phyloP scores from a whole-genome alignment of 2,888 invertebrate genomes.

The Eurytoma adleriae region DNA sequence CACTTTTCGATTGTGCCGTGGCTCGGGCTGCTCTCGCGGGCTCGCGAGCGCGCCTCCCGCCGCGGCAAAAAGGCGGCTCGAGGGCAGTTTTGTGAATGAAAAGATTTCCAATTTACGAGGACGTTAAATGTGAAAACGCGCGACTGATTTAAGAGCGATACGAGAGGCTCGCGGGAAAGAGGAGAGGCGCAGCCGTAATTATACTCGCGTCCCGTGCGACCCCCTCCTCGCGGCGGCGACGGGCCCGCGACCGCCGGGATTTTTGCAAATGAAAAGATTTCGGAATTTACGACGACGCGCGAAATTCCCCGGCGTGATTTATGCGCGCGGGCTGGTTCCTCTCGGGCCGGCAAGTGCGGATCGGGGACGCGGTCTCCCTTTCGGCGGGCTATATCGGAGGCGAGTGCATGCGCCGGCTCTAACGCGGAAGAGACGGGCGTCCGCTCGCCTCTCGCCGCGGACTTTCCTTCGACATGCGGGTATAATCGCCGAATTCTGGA shows the following conservation, averaged over 20 bases:
- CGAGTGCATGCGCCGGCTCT: background rate
- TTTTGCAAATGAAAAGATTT: slow-evolving; percentile 44
- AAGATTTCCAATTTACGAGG: slow-evolving; percentile 52
- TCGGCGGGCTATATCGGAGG: no score
- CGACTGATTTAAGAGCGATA: slow-evolving; percentile 47
- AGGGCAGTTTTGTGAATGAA: slow-evolving; percentile 49
- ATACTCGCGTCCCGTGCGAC: background rate
- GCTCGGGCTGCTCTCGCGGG: background rate
- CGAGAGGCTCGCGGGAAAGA: background rate
- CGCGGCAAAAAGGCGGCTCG: slow-evolving; percentile 30
- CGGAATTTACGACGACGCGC: slow-evolving; percentile 32
- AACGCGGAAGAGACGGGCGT: slow-evolving; percentile 13
- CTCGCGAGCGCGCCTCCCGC: background rate
- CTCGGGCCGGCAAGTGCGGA: background rate
- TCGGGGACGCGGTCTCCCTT: background rate
- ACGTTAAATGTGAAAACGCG: slow-evolving; percentile 48
- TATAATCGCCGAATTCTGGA: slow-evolving; percentile 18
- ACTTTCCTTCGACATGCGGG: background rate
- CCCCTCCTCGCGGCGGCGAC: background rate
- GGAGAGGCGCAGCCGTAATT: background rate
- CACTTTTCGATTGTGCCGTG: slow-evolving; percentile 45
- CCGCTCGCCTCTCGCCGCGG: slow-evolving; percentile 7
- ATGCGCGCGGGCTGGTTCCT: slow-evolving; percentile 13
- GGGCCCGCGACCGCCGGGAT: slow-evolving; percentile 7
- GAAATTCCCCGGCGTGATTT: slow-evolving; percentile 34